Percentiles rank a stretch among this genome's conserved stretches.
phyloP scores from a whole-genome alignment of 1,140 invertebrate species.

The Euwallacea similis region DNA sequence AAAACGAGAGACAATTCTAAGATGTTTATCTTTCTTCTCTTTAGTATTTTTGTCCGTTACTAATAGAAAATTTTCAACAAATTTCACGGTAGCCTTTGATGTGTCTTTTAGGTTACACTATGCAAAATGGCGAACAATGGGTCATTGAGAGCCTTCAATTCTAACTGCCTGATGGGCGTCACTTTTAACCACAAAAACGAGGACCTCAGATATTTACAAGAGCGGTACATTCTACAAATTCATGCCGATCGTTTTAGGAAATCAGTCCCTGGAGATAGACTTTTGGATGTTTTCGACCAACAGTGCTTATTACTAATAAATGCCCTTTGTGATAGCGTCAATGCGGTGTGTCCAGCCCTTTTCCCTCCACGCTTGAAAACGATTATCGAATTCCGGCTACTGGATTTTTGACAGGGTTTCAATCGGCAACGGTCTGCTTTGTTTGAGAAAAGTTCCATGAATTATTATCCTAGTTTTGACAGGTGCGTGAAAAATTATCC shows the following conservation, averaged over 20 bases:
- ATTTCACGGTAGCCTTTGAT: not conserved
- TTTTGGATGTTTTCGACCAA: conserved; percentile 17
- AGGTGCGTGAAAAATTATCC: not conserved
- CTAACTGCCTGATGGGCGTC: not conserved
- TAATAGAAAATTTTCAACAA: not conserved
- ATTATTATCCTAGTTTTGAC: no score
- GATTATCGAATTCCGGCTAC: conserved; percentile 15
- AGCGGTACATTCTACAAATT: conserved; percentile 13
- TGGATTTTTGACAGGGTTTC: conserved; percentile 4
- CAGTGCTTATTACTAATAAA: conserved; percentile 24
- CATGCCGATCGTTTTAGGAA: conserved; percentile 5
- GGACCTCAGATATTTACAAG: conserved; percentile 12
- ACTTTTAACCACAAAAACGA: not conserved
- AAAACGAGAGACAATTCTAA: no score
- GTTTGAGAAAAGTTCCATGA: not conserved
- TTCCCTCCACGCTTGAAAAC: conserved; percentile 17
- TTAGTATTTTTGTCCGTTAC: not conserved
- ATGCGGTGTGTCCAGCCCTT: not conserved
- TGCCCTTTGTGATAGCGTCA: conserved; percentile 5
- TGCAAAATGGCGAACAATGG: not conserved
- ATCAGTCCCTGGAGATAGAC: conserved; percentile 5
- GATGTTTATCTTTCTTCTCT: no score
- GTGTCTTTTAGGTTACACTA: not conserved
- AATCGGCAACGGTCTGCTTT: not conserved
- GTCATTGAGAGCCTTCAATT: not conserved